Percentiles rank a stretch among this genome's conserved stretches.
Conservation (phyloP, 2,888 invertebrate genomes). For the Ganaspis brasiliensis region DNA sequence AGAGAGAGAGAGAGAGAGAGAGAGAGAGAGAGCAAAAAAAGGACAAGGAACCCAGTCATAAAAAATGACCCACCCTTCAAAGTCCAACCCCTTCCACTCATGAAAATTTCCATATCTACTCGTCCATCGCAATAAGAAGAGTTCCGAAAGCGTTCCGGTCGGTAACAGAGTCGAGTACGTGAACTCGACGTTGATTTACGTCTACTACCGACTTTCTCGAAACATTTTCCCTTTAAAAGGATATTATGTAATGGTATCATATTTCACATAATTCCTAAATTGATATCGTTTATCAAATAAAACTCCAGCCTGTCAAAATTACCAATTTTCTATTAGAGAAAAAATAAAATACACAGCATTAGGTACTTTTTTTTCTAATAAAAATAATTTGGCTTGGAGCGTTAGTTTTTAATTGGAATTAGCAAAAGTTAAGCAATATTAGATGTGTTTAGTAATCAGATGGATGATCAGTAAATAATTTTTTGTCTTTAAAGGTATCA, state of each 20-base stretch:
- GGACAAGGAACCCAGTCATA: constrained; percentile 55
- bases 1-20: constrained; percentile 44
- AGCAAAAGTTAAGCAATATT: no score
- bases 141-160: constrained; percentile 60
- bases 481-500: no score
- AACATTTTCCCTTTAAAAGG: neutral
- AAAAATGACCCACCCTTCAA: constrained; percentile 58
- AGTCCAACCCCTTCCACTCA: constrained; percentile 52
- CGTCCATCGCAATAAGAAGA: constrained; percentile 59
- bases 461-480: no score
- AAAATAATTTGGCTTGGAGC: no score
- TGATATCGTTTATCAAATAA: neutral
- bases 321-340: no score
- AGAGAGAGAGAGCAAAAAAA: constrained; percentile 43
- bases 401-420: no score
- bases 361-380: no score
- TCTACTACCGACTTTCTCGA: constrained; percentile 11
- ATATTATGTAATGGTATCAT: neutral
- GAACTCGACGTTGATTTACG: constrained; percentile 46
- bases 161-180: constrained; percentile 59
- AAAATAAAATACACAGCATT: no score
- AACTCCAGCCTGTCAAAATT: neutral
- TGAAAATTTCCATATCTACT: constrained; percentile 61
- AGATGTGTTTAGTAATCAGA: no score
- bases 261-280: neutral